Evolutionary conservation across 2,888 invertebrate genomes (phyloP).

Genomic region (Pilophorus perplexus): DNA sequence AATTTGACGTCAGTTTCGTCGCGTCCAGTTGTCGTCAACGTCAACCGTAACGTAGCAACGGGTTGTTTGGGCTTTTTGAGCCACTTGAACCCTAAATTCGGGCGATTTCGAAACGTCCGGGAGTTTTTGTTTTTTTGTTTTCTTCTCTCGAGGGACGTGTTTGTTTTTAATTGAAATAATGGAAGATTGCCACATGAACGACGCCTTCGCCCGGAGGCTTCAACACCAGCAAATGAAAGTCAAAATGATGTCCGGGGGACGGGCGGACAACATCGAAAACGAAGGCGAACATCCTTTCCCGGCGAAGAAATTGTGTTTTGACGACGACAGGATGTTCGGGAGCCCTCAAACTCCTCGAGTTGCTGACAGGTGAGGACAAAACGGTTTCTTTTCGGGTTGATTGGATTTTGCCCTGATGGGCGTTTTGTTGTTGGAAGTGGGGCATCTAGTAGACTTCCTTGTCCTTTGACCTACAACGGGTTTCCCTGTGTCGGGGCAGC

Average conservation of each 20-base stretch:
- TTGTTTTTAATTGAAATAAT: neutral
- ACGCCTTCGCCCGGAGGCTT: slow-evolving; percentile 45
- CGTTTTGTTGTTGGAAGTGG: no score
- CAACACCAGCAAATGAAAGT: slow-evolving; percentile 44
- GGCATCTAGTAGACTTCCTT: no score
- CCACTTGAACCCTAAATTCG: no score
- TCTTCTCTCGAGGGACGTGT: neutral
- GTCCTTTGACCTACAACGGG: no score
- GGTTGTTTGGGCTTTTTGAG: no score
- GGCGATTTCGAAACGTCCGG: neutral
- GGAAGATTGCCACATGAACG: slow-evolving; percentile 47
- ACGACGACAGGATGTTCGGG: slow-evolving; percentile 20
- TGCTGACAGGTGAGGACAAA: slow-evolving; percentile 11
- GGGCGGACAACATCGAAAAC: slow-evolving; percentile 20
- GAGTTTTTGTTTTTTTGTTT: neutral
- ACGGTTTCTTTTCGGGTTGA: no score
- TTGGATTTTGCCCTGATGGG: no score
- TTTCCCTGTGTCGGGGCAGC: no score
- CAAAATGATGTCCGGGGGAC: neutral
- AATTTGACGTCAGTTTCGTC: no score
- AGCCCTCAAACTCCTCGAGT: neutral
- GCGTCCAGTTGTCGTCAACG: no score
- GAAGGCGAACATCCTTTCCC: slow-evolving; percentile 13
- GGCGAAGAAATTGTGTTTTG: slow-evolving; percentile 23
- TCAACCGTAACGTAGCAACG: no score